phyloP scores from a whole-genome alignment of 2,113 vertebrate species.

The Myotis yumanensis region DNA sequence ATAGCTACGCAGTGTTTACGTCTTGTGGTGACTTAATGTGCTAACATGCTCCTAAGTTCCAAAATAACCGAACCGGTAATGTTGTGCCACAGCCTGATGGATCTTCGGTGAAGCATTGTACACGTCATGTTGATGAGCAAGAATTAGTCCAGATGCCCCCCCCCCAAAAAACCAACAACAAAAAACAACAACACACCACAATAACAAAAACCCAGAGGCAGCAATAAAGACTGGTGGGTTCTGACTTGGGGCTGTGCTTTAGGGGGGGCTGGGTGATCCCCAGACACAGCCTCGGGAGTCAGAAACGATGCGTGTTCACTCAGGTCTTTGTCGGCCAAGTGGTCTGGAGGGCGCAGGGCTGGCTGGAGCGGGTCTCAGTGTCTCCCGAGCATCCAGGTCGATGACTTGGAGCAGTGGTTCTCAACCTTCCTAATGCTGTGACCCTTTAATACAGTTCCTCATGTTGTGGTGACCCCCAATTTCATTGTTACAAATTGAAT shows the following conservation, averaged over 20 bases:
- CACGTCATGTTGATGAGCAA: background rate
- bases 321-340: background rate
- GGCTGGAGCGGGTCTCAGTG: background rate
- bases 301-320: background rate
- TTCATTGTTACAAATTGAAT: too few relatives aligned
- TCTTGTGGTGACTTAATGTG: background rate
- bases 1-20: background rate
- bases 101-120: background rate
- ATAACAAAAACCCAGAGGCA: background rate
- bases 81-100: background rate
- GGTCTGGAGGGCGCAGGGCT: background rate
- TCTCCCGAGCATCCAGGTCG: fast-evolving
- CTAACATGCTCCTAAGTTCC: background rate
- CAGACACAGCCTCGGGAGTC: background rate
- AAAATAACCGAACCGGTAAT: background rate
- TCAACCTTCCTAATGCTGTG: too few relatives aligned
- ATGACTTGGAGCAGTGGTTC: too few relatives aligned
- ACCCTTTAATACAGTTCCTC: too few relatives aligned
- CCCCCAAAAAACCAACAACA: background rate
- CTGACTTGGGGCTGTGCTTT: background rate
- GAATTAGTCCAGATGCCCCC: background rate
- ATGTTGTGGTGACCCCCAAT: too few relatives aligned
- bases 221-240: background rate
- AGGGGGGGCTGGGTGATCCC: background rate
- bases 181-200: too few relatives aligned